Conservation (phyloP, 2,113 vertebrate species). For the Forbesichthys agassizii region DNA sequence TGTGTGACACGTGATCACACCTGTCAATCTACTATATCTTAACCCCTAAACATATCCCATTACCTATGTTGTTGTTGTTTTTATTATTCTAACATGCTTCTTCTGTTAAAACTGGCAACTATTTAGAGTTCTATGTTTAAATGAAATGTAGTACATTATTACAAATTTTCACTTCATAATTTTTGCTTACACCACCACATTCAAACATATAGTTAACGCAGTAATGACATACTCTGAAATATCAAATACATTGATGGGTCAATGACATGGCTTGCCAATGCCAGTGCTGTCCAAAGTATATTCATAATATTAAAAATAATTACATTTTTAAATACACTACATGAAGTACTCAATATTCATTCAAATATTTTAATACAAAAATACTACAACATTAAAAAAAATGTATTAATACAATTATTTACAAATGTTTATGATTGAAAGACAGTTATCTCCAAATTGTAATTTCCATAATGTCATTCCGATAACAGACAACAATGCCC, state of each 20-base stretch:
- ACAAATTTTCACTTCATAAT: too few species aligned
- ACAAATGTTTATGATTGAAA: too few species aligned
- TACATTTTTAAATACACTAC: conserved; percentile 5
- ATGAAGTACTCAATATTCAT: conserved; percentile 1
- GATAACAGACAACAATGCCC: neutral
- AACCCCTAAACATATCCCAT: conserved; percentile 28
- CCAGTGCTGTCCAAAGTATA: conserved; percentile 11
- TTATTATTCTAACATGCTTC: conserved; percentile 25
- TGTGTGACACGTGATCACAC: conserved; percentile 60
- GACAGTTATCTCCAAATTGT: too few species aligned
- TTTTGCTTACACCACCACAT: too few species aligned
- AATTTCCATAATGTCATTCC: too few species aligned
- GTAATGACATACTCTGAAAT: too few species aligned
- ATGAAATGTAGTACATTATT: too few species aligned
- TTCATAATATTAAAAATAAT: conserved; percentile 6
- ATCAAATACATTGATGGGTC: neutral
- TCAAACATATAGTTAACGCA: too few species aligned
- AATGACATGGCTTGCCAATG: neutral
- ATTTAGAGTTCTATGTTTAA: too few species aligned
- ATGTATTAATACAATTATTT: too few species aligned
- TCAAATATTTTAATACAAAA: conserved; percentile 3
- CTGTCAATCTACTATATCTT: conserved; percentile 56
- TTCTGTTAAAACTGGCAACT: neutral
- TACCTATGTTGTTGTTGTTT: conserved; percentile 41
- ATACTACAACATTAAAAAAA: conserved; percentile 3